Conservation (phyloP, 2,113 vertebrate species). For the Petrocephalus microphthalmus region DNA sequence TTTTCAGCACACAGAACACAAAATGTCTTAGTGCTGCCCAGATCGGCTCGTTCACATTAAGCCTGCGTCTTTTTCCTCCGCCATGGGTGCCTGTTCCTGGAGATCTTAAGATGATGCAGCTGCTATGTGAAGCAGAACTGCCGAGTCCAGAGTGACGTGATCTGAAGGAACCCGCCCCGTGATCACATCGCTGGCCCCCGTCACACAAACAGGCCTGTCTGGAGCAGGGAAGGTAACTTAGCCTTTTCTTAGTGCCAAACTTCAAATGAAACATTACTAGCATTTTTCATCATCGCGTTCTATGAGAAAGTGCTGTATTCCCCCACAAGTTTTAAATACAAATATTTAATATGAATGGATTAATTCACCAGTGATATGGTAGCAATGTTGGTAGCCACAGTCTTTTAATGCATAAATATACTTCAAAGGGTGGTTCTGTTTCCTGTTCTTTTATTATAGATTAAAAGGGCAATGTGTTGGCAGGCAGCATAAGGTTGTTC, state of each 20-base stretch:
- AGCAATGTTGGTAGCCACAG: not conserved
- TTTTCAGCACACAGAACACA: not conserved
- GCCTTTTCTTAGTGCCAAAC: not conserved
- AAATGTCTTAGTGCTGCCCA: not conserved
- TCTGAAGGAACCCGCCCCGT: not conserved
- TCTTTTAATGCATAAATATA: not conserved
- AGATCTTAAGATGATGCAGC: not conserved
- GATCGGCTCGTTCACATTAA: not conserved
- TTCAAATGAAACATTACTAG: not conserved
- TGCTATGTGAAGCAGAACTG: not conserved
- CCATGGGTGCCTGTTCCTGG: not conserved
- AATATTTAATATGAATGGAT: not conserved
- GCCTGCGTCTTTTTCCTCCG: not conserved
- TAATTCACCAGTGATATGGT: not conserved
- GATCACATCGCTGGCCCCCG: slow-evolving; percentile 14
- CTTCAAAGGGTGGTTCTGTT: not conserved
- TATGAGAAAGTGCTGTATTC: not conserved
- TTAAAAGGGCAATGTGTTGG: not conserved
- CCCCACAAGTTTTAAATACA: not conserved
- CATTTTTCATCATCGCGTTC: not conserved
- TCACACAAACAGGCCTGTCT: not conserved
- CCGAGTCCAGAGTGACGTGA: slow-evolving; percentile 17
- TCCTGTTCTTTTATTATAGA: not conserved
- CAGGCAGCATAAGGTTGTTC: not conserved
- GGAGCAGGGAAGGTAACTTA: not conserved